These are phyloP conservation scores for Cheirogaleus major DNA, from an alignment of 2,797 vertebrate genomes.

Conservation along the genomic window DNA sequence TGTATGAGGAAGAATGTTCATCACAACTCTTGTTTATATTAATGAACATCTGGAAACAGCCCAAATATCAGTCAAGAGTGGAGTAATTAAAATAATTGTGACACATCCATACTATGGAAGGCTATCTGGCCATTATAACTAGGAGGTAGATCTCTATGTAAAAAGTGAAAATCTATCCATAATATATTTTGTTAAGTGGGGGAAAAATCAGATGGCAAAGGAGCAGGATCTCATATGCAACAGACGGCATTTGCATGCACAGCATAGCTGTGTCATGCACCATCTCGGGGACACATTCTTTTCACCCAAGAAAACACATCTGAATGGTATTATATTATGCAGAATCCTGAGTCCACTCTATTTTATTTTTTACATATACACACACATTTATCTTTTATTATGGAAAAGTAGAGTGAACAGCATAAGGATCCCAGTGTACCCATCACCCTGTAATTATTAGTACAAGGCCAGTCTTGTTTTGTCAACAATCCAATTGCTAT, in stretches of 20 bases:
- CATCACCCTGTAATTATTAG: background rate
- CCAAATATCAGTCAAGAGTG: constrained; percentile 38
- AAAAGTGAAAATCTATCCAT: constrained; percentile 26
- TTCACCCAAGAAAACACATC: constrained; percentile 11
- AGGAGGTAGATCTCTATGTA: background rate
- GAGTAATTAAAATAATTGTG: constrained; percentile 34
- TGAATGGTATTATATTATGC: background rate
- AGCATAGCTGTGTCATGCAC: background rate
- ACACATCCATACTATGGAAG: background rate
- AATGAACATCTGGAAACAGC: constrained; percentile 47
- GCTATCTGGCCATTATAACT: background rate
- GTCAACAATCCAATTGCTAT: background rate
- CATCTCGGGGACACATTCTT: background rate
- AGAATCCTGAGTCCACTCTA: background rate
- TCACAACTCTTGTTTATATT: constrained; percentile 45
- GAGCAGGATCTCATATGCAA: background rate
- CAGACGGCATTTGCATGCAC: background rate
- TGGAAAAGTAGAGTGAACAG: background rate
- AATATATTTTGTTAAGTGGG: background rate
- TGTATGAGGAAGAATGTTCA: background rate
- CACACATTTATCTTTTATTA: background rate
- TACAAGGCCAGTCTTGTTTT: background rate
- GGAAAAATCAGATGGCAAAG: background rate
- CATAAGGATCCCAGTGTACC: background rate
- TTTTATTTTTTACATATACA: background rate